These are phyloP conservation scores for Cyclura pinguis DNA, from an alignment of 2,797 vertebrate species.

Conservation along the genomic window DNA sequence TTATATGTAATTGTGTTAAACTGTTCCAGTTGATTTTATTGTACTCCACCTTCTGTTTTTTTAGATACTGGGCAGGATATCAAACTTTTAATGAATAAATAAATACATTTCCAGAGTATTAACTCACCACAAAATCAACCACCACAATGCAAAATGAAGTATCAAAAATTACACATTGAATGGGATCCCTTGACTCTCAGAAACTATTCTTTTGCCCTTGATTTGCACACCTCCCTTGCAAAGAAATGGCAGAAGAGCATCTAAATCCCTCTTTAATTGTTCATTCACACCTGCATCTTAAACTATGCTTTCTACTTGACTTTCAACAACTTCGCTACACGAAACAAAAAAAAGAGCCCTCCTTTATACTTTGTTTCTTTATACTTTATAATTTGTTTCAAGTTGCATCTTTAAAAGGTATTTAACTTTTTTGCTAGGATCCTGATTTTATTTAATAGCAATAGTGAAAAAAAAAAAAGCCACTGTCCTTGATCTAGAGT, in stretches of 20 bases:
- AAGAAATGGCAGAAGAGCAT: conserved; percentile 43
- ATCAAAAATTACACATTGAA: not conserved
- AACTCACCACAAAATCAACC: not conserved
- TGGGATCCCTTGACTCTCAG: not conserved
- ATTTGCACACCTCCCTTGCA: conserved; percentile 32
- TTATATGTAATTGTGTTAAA: too few species aligned
- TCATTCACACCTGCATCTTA: conserved; percentile 64
- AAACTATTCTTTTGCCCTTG: conserved; percentile 17
- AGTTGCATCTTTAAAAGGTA: conserved; percentile 77
- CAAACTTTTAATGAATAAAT: too few species aligned
- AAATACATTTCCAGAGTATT: too few species aligned
- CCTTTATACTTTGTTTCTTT: too few species aligned
- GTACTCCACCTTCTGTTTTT: too few species aligned
- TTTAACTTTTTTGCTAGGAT: conserved; percentile 76
- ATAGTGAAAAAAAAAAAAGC: conserved; percentile 70
- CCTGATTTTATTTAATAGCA: conserved; percentile 81
- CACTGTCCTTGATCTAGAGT: conserved; percentile 86
- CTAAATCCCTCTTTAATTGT: conserved; percentile 69
- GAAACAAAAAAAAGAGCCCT: conserved; percentile 67
- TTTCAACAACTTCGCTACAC: conserved; percentile 72
- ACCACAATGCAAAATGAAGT: not conserved
- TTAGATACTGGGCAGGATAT: too few species aligned
- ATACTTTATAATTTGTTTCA: conserved; percentile 84
- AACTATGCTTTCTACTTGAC: conserved; percentile 80
- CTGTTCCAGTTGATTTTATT: too few species aligned